These are phyloP conservation scores for Tortrix viridana DNA, from an alignment of 2,888 invertebrate genomes.

Conservation along the genomic window DNA sequence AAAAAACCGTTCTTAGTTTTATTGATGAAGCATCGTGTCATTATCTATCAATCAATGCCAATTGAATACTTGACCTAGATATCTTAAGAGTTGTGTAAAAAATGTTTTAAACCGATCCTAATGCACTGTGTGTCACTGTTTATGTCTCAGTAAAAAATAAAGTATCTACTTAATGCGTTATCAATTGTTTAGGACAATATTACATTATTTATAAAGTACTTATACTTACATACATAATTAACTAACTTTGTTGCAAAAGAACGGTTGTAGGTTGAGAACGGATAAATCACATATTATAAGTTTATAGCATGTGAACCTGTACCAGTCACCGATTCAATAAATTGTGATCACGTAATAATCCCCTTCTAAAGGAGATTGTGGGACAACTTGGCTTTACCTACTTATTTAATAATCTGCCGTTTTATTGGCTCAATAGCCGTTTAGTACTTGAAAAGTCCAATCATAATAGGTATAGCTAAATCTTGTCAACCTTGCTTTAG, in stretches of 20 bases:
- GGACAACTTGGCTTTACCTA: slow-evolving; percentile 11
- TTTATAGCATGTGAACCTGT: slow-evolving; percentile 21
- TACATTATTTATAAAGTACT: slow-evolving; percentile 1
- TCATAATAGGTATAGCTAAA: too few relatives aligned
- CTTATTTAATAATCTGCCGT: slow-evolving; percentile 2
- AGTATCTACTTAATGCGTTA: background rate
- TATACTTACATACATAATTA: too few relatives aligned
- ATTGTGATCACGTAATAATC: slow-evolving; percentile 15
- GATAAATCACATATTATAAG: slow-evolving; percentile 15
- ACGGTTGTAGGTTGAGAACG: slow-evolving; percentile 9
- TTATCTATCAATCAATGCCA: slow-evolving; percentile 44
- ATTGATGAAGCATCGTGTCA: slow-evolving; percentile 23
- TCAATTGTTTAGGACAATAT: background rate
- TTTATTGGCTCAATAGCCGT: too few relatives aligned
- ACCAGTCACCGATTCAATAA: slow-evolving; percentile 14
- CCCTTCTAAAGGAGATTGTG: slow-evolving; percentile 32
- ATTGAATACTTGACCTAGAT: slow-evolving; percentile 44
- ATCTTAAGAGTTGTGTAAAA: slow-evolving; percentile 36
- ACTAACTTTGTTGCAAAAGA: background rate
- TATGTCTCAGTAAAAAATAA: background rate
- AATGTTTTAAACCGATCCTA: background rate
- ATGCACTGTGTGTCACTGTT: background rate
- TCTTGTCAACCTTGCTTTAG: too few relatives aligned
- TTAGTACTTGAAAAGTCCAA: too few relatives aligned
- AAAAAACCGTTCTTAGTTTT: background rate